phyloP scores from a whole-genome alignment of 2,888 invertebrate species.

The Beris morrisii region DNA sequence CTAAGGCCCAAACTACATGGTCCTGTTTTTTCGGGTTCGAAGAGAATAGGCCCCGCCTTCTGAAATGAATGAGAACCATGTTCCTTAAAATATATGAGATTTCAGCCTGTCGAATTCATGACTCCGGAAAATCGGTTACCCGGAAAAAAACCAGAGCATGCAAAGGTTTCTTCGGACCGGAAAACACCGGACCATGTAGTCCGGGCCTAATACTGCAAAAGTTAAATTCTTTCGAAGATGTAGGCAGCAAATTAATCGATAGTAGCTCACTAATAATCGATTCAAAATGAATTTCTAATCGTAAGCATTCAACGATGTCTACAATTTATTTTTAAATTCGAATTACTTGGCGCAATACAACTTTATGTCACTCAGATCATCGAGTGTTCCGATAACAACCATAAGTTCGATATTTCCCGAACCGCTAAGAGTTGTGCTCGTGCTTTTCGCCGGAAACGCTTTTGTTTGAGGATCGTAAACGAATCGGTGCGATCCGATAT shows the following conservation, averaged over 20 bases:
- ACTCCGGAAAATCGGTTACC: no score
- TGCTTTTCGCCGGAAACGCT: constrained; percentile 63
- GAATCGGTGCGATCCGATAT: constrained; percentile 91
- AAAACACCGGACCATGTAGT: no score
- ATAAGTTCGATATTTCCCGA: constrained; percentile 63
- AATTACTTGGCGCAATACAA: constrained; percentile 47
- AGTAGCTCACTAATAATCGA: constrained; percentile 44
- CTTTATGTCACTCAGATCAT: constrained; percentile 50
- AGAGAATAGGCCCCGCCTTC: no score
- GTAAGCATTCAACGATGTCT: constrained; percentile 42
- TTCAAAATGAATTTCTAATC: constrained; percentile 45
- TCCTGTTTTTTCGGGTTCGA: no score
- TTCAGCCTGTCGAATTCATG: no score
- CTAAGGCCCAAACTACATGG: constrained; percentile 54
- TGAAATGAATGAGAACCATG: no score
- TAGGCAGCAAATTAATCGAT: constrained; percentile 68
- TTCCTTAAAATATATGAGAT: no score
- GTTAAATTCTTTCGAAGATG: constrained; percentile 70
- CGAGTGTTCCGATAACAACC: constrained; percentile 69
- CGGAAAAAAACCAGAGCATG: no score
- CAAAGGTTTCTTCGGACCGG: no score
- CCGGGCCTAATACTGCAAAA: no score
- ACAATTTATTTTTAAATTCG: constrained; percentile 45
- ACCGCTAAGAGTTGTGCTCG: constrained; percentile 47
- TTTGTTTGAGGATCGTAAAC: constrained; percentile 79